Evolutionary conservation across 2,888 invertebrate genomes (phyloP).

Genomic region (Dermolepida albohirtum): DNA sequence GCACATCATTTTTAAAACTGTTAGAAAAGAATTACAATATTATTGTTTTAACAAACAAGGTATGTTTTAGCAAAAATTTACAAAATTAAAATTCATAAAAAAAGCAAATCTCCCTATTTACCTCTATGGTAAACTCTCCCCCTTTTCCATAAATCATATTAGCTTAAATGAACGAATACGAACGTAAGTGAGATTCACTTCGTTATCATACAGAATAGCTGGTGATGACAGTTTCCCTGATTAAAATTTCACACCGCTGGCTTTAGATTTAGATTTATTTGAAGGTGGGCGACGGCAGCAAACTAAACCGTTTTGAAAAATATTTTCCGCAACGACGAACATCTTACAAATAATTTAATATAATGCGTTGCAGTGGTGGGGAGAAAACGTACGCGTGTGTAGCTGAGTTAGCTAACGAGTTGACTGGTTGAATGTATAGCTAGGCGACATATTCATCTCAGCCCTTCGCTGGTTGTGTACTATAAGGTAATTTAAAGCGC

Average conservation of each 20-base stretch:
- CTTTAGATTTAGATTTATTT: constrained; percentile 45
- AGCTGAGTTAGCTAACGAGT: constrained; percentile 7
- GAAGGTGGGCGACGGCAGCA: constrained; percentile 37
- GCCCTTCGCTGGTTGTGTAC: constrained; percentile 2
- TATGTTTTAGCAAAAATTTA: background rate
- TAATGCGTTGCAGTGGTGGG: constrained; percentile 6
- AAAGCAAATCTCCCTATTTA: constrained; percentile 7
- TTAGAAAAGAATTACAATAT: too few relatives aligned
- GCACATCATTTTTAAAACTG: too few relatives aligned
- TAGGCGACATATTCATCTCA: constrained; percentile 21
- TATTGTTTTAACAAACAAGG: too few relatives aligned
- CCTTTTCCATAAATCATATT: constrained; percentile 36
- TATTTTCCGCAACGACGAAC: constrained; percentile 38
- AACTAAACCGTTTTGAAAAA: constrained; percentile 41
- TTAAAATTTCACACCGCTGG: constrained; percentile 48
- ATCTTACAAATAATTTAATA: constrained; percentile 43
- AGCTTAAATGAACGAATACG: constrained; percentile 45
- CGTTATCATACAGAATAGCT: constrained; percentile 49
- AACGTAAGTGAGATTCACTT: constrained; percentile 46
- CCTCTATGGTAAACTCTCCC: constrained; percentile 20
- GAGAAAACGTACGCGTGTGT: constrained; percentile 1
- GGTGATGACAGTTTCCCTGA: constrained; percentile 50
- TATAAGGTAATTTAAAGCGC: constrained; percentile 28
- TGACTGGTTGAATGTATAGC: constrained; percentile 9
- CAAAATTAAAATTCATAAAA: background rate